These are phyloP conservation scores for Dufourea novaeangliae DNA, from an alignment of 1,140 invertebrate genomes.

Conservation along the genomic window DNA sequence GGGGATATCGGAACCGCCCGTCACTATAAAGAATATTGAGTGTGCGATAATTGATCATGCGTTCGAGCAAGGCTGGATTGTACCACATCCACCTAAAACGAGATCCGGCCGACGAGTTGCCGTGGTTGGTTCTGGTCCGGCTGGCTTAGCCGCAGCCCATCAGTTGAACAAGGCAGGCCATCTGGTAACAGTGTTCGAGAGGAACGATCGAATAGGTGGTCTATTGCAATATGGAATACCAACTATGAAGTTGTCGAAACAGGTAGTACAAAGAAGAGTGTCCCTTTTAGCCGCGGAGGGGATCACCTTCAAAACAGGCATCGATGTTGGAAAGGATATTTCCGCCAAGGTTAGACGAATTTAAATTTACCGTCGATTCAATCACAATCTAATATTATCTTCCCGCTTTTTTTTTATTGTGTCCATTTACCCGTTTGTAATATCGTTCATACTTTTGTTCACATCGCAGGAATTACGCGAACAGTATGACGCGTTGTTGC, in stretches of 20 bases:
- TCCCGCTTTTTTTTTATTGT: neutral
- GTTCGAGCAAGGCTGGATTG: constrained; percentile 98
- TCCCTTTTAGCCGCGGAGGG: constrained; percentile 95
- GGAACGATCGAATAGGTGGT: constrained; percentile 97
- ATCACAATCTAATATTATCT: constrained; percentile 63
- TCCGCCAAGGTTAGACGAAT: constrained; percentile 84
- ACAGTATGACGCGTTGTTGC: constrained; percentile 92
- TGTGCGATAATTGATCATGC: constrained; percentile 99
- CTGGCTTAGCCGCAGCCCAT: constrained; percentile 97
- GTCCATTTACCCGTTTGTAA: neutral
- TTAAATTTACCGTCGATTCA: constrained; percentile 41
- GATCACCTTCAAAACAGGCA: constrained; percentile 93
- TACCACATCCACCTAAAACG: constrained; percentile 86
- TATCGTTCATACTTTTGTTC: neutral
- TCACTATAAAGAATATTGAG: constrained; percentile 99
- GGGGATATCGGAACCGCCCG: constrained; percentile 96
- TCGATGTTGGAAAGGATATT: constrained; percentile 96
- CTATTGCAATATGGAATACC: constrained; percentile 98
- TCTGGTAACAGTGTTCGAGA: constrained; percentile 96
- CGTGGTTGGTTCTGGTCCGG: constrained; percentile 97
- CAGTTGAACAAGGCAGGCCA: constrained; percentile 97
- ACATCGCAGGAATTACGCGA: constrained; percentile 83
- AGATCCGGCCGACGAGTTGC: constrained; percentile 94
- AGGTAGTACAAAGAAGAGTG: constrained; percentile 94
- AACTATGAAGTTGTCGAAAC: constrained; percentile 97